Conservation (phyloP, 2,888 invertebrate species). For the Caenorhabditis sp. region DNA sequence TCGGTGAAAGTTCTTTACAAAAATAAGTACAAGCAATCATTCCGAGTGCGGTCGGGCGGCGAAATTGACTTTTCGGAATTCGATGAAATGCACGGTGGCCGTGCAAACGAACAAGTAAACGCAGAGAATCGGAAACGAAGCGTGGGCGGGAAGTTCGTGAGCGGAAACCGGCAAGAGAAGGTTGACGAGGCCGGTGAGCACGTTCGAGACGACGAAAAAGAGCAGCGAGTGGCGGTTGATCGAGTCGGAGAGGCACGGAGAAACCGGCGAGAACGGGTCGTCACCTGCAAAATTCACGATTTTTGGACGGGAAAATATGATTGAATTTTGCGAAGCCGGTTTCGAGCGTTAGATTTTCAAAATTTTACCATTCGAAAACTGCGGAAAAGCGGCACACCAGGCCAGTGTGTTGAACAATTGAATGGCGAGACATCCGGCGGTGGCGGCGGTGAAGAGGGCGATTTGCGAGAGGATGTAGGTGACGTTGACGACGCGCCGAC, state of each 20-base stretch:
- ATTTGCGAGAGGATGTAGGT: constrained; percentile 87
- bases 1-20: neutral
- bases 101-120: constrained; percentile 9
- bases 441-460: constrained; percentile 50
- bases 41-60: constrained; percentile 18
- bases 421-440: constrained; percentile 50
- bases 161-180: constrained; percentile 19
- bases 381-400: constrained; percentile 64
- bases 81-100: constrained; percentile 35
- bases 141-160: constrained; percentile 5
- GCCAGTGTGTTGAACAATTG: constrained; percentile 65
- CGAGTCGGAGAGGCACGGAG: constrained; percentile 66
- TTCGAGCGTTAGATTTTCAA: too few relatives aligned
- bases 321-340: too few relatives aligned
- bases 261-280: constrained; percentile 61
- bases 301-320: too few relatives aligned
- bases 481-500: constrained; percentile 88
- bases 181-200: constrained; percentile 85
- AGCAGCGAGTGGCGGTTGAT: constrained; percentile 83
- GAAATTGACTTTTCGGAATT: constrained; percentile 40
- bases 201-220: constrained; percentile 89
- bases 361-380: constrained; percentile 61
- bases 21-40: neutral
- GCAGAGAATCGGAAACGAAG: constrained; percentile 24
- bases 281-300: constrained; percentile 54